These are phyloP conservation scores for Rattus rattus DNA, from an alignment of 2,113 vertebrate genomes.

Conservation along the genomic window DNA sequence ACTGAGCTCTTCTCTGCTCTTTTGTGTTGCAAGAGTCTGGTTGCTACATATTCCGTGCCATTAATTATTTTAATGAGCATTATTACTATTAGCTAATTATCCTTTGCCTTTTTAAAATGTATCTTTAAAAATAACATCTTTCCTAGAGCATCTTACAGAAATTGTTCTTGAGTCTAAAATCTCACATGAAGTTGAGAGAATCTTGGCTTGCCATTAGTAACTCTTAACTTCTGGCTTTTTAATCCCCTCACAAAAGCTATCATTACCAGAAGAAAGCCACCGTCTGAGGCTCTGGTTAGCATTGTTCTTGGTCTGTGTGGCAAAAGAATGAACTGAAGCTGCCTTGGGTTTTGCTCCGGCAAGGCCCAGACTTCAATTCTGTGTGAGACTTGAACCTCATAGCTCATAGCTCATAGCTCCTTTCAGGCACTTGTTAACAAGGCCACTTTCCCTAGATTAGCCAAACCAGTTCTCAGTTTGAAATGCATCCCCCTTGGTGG, in stretches of 20 bases:
- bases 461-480: background rate
- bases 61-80: conserved; percentile 41
- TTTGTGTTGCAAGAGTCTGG: background rate
- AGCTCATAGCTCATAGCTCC: background rate
- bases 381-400: background rate
- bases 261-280: background rate
- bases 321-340: background rate
- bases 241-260: background rate
- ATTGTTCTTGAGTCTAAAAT: conserved; percentile 45
- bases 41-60: background rate
- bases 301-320: background rate
- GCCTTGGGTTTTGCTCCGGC: background rate
- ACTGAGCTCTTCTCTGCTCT: background rate
- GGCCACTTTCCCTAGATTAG: background rate
- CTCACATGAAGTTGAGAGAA: conserved; percentile 37
- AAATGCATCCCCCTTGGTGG: background rate
- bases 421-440: background rate
- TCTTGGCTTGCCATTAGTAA: conserved; percentile 12
- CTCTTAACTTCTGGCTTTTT: background rate
- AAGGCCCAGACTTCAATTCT: conserved; percentile 1
- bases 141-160: conserved; percentile 37
- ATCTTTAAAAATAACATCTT: conserved; percentile 52
- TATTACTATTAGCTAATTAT: conserved; percentile 41
- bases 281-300: conserved; percentile 4
- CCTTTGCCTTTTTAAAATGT: conserved; percentile 55